Conservation (phyloP, 1,140 invertebrate genomes). For the Sarcophaga bullata region DNA sequence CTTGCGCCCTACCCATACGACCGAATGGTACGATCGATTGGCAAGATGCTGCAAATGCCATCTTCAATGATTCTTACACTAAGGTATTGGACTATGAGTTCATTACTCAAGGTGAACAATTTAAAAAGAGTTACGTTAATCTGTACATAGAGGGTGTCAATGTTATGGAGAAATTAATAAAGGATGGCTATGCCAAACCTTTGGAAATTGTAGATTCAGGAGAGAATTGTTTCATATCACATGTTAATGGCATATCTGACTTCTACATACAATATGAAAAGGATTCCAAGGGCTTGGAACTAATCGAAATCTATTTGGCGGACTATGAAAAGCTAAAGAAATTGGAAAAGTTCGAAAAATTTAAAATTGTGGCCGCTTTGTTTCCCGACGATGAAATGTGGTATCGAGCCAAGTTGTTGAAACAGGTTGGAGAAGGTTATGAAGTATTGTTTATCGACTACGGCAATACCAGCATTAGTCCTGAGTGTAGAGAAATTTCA, state of each 20-base stretch:
- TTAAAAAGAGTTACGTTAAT: constrained; percentile 70
- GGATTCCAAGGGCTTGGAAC: constrained; percentile 71
- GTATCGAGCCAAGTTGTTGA: constrained; percentile 76
- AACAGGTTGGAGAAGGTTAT: constrained; percentile 69
- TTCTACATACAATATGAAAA: constrained; percentile 78
- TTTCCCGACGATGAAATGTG: constrained; percentile 76
- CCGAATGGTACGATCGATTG: constrained; percentile 74
- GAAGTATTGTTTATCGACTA: constrained; percentile 81
- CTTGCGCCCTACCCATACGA: constrained; percentile 74
- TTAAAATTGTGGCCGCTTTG: constrained; percentile 74
- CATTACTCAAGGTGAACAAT: constrained; percentile 64
- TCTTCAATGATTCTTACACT: constrained; percentile 68
- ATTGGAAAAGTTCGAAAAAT: constrained; percentile 64
- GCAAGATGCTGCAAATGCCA: constrained; percentile 71
- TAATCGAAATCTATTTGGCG: constrained; percentile 71
- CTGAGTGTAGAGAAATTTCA: constrained; percentile 71
- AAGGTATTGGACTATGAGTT: constrained; percentile 67
- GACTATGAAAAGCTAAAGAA: constrained; percentile 50
- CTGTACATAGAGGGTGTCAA: constrained; percentile 72
- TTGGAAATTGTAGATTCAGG: constrained; percentile 68
- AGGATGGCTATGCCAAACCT: constrained; percentile 67
- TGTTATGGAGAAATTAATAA: constrained; percentile 71
- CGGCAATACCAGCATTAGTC: constrained; percentile 74
- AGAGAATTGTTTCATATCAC: constrained; percentile 72
- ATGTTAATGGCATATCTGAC: constrained; percentile 74